Percentiles rank a stretch among this genome's conserved stretches.
Evolutionary conservation across 30 jellyfish, hydroid and myxozoan genomes (phyloP).

Genomic region (Aurelia aurita): DNA sequence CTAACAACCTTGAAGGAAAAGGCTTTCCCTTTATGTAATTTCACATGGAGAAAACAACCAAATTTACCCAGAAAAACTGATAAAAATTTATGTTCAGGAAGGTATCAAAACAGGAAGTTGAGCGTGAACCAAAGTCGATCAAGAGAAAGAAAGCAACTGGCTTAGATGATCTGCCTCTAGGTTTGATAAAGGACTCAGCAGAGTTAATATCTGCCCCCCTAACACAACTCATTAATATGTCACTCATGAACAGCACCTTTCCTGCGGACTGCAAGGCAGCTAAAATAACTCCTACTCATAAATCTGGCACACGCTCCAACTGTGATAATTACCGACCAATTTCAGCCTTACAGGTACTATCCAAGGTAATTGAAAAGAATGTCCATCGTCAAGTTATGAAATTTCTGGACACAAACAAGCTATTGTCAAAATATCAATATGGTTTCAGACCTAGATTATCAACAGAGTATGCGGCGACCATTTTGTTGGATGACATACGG

Average conservation of each 20-base stretch:
- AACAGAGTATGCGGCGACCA: conserved; percentile 22
- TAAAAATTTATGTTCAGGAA: conserved; percentile 10
- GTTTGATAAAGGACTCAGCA: not conserved
- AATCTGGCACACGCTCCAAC: not conserved
- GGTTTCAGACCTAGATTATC: conserved; percentile 29
- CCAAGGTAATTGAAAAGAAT: not conserved
- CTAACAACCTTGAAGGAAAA: not conserved
- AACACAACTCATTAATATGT: not conserved
- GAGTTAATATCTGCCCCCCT: conserved; percentile 4
- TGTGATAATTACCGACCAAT: not conserved
- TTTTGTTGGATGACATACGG: conserved; percentile 31
- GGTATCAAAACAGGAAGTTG: conserved; percentile 11
- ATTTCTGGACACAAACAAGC: not conserved
- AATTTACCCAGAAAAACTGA: not conserved
- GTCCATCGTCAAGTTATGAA: not conserved
- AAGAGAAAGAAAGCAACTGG: conserved; percentile 11
- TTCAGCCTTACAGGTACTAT: not conserved
- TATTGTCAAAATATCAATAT: not conserved
- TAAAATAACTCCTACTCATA: not conserved
- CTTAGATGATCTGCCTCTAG: not conserved
- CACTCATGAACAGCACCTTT: not conserved
- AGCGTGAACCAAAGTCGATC: not conserved
- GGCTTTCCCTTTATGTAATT: not conserved
- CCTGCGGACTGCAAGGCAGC: not conserved
- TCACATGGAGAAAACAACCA: conserved; percentile 14